Base-by-base conservation (phyloP, 2,797 vertebrate species). In the Peromyscus melanophrys region DNA sequence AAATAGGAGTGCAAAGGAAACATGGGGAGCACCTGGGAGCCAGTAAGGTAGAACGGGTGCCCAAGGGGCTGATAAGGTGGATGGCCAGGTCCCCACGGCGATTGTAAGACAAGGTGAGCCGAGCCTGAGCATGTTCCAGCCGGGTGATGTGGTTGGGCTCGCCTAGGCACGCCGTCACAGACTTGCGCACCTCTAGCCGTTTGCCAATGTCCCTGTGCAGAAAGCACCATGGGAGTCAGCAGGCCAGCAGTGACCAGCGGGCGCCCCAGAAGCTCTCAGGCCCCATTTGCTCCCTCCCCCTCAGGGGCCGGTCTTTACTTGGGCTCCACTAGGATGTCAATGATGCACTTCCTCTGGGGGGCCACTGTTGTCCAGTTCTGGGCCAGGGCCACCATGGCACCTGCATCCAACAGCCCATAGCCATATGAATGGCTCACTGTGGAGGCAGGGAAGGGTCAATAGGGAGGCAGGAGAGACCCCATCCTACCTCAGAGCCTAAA, bases 341-440 rank as follows among this genome's bases (percentile, higher is more conserved):
- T 98, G 96, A 99, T 98, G 90, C 99, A 99, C 91, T 99, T 99
- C 97, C 99, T 98, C 98, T 99, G 99, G 5, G 99, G 99, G 78
- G 99, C 99, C 92, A 99, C 99, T 0, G 95, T 99, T 46, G 99
- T 99, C 99, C 99, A 99, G 78, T 99, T 99, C 98, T 98, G 99
- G 95, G 99, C 99, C 97, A 99, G 97, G 16, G 97, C 91, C 87
- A 99, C 99, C 98, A 99, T 99, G 90, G 99, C 99, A 7, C 99
- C 99, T 0, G 99, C 99, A 7, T 99, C 99, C 97, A 99, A 98
- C 37, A 99, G 99, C 29, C 99, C 99, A 0, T 99, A 99, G 93
- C 99, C 99, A 0, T 99, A 99, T 0, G 99, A 99, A 97, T 99
- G 99, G 98, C 99, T 99, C 93, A 99, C 99, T 99, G 98, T 37